Evolutionary conservation across 2,113 vertebrate genomes (phyloP), one percentile per base, ranked within the genome.

Genomic region (Xenopus borealis): DNA sequence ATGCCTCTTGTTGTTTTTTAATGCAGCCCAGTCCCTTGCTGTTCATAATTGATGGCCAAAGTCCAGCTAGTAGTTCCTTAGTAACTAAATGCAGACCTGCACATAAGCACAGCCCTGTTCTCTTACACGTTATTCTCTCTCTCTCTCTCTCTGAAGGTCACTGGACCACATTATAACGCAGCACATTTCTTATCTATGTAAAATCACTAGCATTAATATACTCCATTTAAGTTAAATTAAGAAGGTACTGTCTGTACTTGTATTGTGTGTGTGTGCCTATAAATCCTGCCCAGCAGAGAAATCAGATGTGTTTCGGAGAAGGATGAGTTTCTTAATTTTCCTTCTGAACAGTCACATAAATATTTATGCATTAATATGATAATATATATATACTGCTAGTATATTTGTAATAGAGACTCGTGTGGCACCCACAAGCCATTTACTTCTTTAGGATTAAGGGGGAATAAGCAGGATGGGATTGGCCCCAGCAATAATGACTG

Each of bases 141-240:
- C 8, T 40, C 33, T 40, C 33, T 30, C 59, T 68, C 30, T 52
- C 20, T 62, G 58, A 75, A 62, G 73, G 66, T 75, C 73, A 63
- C 27, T 27, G 27, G 65, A 69, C 66, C 47, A 52, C 66, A 44
- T 67, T 75, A 40, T 75, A 69, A 75, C 57, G 8, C 55, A 55
- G 73, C 73, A 55, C 62, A 55, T 64, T 46, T 14, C 64, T 53
- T 16, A 46, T 50, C 58, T 68, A 62, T 69, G 62, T 53, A 62
- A 40, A 40, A 40, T 40, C 33, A 2, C 33, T 40, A 6, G 3
- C 33, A 40, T 40, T 40, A 40, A 40, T 40, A 27, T 27, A 69
- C 61, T 68, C 61, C 67, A 69, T 75, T 75, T 62, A 69, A 75
- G 62, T 20, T 30, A 69, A 50, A 75, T 62, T 75, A 50, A 20